phyloP scores from a whole-genome alignment of 2,797 vertebrate genomes.

The Xiphorhynchus erythropygius region DNA sequence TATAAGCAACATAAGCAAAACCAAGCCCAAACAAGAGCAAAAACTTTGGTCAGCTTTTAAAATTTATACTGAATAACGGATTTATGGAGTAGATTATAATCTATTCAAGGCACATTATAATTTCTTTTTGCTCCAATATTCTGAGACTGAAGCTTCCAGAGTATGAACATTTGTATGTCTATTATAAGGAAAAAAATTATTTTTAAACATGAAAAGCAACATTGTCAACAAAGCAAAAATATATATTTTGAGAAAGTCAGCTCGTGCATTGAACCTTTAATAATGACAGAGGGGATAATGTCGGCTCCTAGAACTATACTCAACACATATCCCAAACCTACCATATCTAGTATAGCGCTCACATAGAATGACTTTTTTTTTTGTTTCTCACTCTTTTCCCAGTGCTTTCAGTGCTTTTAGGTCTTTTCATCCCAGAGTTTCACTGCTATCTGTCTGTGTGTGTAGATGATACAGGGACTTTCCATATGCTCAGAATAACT shows the following conservation, averaged over 20 bases:
- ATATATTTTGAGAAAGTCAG: neutral
- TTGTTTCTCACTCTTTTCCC: neutral
- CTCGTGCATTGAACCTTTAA: neutral
- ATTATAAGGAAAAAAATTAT: conserved; percentile 19
- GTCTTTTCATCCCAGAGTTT: conserved; percentile 11
- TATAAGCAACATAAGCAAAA: neutral
- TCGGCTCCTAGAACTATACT: neutral
- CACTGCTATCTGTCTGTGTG: conserved; percentile 9
- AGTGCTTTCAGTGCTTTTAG: neutral
- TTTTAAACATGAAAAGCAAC: conserved; percentile 11
- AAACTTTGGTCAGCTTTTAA: neutral
- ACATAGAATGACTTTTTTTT: neutral
- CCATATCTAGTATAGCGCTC: neutral
- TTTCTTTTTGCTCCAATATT: neutral
- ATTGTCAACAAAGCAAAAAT: conserved; percentile 9
- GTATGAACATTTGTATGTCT: conserved; percentile 26
- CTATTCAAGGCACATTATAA: neutral
- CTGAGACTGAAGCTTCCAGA: neutral
- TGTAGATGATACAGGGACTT: conserved; percentile 33
- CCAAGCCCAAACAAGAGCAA: neutral
- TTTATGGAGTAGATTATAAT: conserved; percentile 14
- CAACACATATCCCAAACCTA: neutral
- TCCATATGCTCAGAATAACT: conserved; percentile 60
- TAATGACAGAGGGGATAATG: neutral
- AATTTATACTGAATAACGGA: conserved; percentile 1